phyloP scores from a whole-genome alignment of 2,113 vertebrate genomes.

The Shinisaurus crocodilurus region DNA sequence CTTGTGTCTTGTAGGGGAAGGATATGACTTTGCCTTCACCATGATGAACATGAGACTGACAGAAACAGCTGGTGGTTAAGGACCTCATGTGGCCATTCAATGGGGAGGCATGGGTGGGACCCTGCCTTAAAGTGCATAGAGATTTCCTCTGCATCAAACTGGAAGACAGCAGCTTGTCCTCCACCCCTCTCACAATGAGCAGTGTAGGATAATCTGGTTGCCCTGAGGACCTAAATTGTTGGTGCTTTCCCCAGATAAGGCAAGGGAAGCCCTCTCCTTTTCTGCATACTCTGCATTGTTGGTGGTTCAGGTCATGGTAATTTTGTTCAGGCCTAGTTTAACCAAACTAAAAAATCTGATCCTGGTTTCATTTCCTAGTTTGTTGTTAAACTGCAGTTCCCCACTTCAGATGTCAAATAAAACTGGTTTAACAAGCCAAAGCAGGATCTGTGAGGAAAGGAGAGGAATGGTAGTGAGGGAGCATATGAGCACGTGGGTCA shows the following conservation, averaged over 20 bases:
- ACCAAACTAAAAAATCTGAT: not conserved
- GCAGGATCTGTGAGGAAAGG: no score
- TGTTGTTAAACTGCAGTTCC: not conserved
- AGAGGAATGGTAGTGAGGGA: not conserved
- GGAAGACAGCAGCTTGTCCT: not conserved
- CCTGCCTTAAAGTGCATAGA: not conserved
- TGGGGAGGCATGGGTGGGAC: not conserved
- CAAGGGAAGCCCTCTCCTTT: no score
- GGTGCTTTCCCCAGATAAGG: not conserved
- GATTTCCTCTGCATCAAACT: not conserved
- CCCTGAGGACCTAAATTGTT: not conserved
- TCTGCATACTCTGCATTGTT: not conserved
- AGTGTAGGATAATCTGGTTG: not conserved
- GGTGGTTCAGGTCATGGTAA: not conserved
- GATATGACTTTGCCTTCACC: not conserved
- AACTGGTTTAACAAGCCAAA: not conserved
- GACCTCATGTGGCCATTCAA: not conserved
- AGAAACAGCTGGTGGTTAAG: not conserved
- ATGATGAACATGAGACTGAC: not conserved
- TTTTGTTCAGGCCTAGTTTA: not conserved
- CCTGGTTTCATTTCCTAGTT: not conserved
- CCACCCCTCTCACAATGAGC: not conserved
- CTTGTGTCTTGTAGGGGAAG: not conserved
- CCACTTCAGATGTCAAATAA: not conserved
- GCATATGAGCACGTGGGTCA: not conserved